Conservation (phyloP, 2,888 invertebrate species). For the Epinotia bilunana region DNA sequence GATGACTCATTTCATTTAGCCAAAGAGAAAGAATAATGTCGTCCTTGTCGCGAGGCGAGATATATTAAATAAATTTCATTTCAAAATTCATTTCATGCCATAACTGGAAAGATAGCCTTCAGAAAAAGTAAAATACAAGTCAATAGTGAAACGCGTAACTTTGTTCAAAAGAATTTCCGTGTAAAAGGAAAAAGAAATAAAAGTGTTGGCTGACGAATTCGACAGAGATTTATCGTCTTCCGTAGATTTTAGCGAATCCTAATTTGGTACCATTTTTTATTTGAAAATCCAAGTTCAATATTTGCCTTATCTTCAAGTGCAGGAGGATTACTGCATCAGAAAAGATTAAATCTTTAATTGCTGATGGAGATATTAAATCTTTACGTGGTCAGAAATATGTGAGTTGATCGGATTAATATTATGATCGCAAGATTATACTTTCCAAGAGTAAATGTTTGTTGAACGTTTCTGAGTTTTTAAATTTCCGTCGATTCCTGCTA, state of each 20-base stretch:
- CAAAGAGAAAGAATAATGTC: constrained; percentile 24
- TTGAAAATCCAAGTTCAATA: constrained; percentile 43
- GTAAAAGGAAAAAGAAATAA: constrained; percentile 68
- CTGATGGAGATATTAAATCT: background rate
- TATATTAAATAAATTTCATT: constrained; percentile 28
- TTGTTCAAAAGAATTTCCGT: constrained; percentile 64
- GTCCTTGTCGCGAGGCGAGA: constrained; percentile 24
- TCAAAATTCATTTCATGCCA: constrained; percentile 24
- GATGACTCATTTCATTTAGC: constrained; percentile 19
- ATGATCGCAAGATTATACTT: too few relatives aligned
- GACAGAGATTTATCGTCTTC: constrained; percentile 75
- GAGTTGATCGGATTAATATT: too few relatives aligned
- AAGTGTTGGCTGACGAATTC: constrained; percentile 75
- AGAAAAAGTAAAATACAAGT: constrained; percentile 38
- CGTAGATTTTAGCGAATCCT: constrained; percentile 68
- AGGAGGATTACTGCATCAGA: constrained; percentile 8
- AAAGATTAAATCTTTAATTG: background rate
- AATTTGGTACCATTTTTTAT: constrained; percentile 59
- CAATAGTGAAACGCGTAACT: constrained; percentile 58
- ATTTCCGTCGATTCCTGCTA: too few relatives aligned
- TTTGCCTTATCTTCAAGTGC: constrained; percentile 34
- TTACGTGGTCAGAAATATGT: too few relatives aligned
- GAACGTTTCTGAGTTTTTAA: too few relatives aligned
- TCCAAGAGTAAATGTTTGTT: too few relatives aligned
- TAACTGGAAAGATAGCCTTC: constrained; percentile 23